Conservation (phyloP, 2,113 vertebrate species). For the Todiramphus chloris region DNA sequence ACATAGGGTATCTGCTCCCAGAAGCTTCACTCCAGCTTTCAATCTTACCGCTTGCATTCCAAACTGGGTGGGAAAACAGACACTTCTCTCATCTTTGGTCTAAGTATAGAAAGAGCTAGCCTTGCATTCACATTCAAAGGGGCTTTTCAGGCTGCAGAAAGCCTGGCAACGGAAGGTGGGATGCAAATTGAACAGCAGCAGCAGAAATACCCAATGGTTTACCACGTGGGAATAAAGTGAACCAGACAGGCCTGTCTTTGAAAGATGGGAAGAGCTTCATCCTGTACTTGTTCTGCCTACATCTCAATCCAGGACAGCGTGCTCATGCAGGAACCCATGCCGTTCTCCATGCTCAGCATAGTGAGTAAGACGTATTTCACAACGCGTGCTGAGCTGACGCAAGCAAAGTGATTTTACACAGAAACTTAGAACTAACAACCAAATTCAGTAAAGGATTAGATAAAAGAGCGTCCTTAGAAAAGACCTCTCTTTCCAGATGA, state of each 20-base stretch:
- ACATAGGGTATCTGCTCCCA: not conserved
- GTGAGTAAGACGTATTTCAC: conserved; percentile 32
- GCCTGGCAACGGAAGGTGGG: not conserved
- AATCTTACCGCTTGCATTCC: not conserved
- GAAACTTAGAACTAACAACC: conserved; percentile 9
- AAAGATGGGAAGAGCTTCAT: not conserved
- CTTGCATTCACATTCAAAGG: not conserved
- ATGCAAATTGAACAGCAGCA: not conserved
- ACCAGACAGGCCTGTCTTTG: not conserved
- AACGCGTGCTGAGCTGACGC: not conserved
- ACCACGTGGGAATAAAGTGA: not conserved
- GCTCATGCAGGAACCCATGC: not conserved
- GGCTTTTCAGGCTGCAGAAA: conserved; percentile 14
- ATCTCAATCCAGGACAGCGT: not conserved
- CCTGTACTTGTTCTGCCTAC: not conserved
- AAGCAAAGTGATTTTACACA: conserved; percentile 10
- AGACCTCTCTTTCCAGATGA: not conserved
- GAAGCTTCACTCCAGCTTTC: not conserved
- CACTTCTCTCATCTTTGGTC: not conserved
- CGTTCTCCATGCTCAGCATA: not conserved
- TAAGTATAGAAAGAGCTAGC: not conserved
- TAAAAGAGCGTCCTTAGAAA: not conserved
- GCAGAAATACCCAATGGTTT: conserved; percentile 21
- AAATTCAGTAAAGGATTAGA: not conserved
- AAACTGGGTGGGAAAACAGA: not conserved